Base-by-base conservation (phyloP, 2,888 invertebrate genomes). In the Aspidiotus rigidus region DNA sequence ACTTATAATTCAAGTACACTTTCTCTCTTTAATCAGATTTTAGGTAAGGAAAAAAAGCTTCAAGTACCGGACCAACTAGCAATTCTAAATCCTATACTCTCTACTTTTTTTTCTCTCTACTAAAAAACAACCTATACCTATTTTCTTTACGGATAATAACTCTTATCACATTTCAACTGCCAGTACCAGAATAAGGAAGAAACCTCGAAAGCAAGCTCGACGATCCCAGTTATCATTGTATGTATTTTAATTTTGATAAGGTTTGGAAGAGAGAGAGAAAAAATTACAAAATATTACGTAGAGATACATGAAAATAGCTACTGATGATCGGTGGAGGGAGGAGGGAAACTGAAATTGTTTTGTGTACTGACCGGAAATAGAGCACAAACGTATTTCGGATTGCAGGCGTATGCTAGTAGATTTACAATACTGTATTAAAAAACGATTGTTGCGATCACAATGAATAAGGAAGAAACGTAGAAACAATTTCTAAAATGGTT, bases 321-420 rank as follows among this genome's bases (percentile, higher is more conserved):
- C 28, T 28, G 28, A 28, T 28, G 28, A 28, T 28, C 5, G 28
- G 1, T 3, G 5, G 28, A 28, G 28, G 28, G 28, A 28, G 49
- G 6, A 49, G n/a, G n/a, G 49, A 11, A n/a, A 49, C 11, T 49
- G 49, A 49, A 49, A 49, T 49, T 11, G 49, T 49, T 49, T 49
- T 49, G 49, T 49, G 49, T 49, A 49, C n/a, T 49, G 49, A 49
- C 49, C 49, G 49, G 49, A 49, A 49, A 49, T 28, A 28, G 28
- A 28, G 28, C 49, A 49, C 49, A n/a, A n/a, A 49, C 49, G 49
- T 49, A 49, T 13, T n/a, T 11, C 49, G 49, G 11, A 28, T 28
- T 28, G 28, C 28, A 28, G 49, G 11, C 49, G 49, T 49, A n/a
- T 49, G 2, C 28, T 49, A 49, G 11, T n/a, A n/a, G 49, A 49